Conservation (phyloP, 2,113 vertebrate genomes). For the Neoarius graeffei region DNA sequence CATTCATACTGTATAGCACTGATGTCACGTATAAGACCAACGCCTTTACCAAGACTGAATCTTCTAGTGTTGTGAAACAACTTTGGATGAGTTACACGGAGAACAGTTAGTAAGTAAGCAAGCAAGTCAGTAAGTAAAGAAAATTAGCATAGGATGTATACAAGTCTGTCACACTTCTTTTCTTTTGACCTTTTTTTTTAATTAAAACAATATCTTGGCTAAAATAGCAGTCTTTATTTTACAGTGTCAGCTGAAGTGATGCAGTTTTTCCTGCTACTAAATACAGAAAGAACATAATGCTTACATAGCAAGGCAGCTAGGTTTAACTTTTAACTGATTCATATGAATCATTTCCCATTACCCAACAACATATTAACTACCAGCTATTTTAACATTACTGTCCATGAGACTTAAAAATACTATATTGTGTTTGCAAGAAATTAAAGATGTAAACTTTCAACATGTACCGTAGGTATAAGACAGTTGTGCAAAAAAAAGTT, state of each 20-base stretch:
- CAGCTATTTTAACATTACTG: conserved; percentile 51
- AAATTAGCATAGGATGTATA: neutral
- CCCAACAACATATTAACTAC: conserved; percentile 51
- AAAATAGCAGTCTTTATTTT: conserved; percentile 44
- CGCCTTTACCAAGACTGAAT: conserved; percentile 25
- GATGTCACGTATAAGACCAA: conserved; percentile 55
- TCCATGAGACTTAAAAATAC: conserved; percentile 29
- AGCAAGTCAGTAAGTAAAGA: neutral
- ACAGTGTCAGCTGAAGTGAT: conserved; percentile 32
- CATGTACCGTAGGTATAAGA: neutral
- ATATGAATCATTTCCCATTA: conserved; percentile 54
- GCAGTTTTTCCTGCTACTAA: conserved; percentile 51
- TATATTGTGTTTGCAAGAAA: conserved; percentile 1
- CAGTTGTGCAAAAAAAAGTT: conserved; percentile 53
- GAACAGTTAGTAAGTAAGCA: neutral
- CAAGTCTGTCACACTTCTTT: neutral
- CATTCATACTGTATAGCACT: conserved; percentile 49
- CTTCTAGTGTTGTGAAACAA: conserved; percentile 13
- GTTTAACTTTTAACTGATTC: conserved; percentile 51
- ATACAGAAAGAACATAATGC: conserved; percentile 52
- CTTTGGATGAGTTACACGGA: neutral
- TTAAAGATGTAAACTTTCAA: conserved; percentile 31
- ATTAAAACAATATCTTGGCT: conserved; percentile 61
- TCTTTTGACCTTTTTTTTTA: conserved; percentile 49
- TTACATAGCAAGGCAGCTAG: conserved; percentile 56